Evolutionary conservation across 2,113 vertebrate genomes (phyloP).

Genomic region (Mormyrus iriodes): DNA sequence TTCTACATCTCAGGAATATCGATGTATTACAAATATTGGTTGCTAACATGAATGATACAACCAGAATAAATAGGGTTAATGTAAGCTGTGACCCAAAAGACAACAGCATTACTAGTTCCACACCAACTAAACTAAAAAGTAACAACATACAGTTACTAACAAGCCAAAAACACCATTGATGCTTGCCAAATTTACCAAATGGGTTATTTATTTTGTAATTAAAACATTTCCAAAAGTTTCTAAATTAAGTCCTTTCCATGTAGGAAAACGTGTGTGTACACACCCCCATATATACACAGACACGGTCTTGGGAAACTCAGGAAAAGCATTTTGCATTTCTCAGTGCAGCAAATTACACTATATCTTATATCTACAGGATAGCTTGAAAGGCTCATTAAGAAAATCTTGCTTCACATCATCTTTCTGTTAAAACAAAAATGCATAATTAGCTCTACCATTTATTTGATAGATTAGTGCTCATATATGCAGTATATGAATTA

Average conservation of each 20-base stretch:
- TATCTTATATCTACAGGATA: not conserved
- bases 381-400: not conserved
- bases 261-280: not conserved
- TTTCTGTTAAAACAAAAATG: not conserved
- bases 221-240: not conserved
- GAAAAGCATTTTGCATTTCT: not conserved
- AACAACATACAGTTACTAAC: not conserved
- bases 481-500: not conserved
- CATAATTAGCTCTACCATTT: not conserved
- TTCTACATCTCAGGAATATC: not conserved
- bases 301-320: not conserved
- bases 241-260: not conserved
- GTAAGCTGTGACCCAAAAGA: not conserved
- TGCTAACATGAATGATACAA: not conserved
- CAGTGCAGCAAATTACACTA: not conserved
- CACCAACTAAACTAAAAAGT: not conserved
- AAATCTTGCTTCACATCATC: not conserved
- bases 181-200: not conserved
- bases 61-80: not conserved
- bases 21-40: not conserved
- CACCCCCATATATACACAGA: not conserved
- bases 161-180: not conserved
- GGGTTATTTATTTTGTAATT: not conserved
- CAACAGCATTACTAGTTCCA: not conserved
- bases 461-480: not conserved